A percentile compares a stretch with the other conserved stretches of the same genome.
These are phyloP conservation scores for Diplodus puntazzo DNA, from an alignment of 2,797 vertebrate genomes.

Conservation along the genomic window DNA sequence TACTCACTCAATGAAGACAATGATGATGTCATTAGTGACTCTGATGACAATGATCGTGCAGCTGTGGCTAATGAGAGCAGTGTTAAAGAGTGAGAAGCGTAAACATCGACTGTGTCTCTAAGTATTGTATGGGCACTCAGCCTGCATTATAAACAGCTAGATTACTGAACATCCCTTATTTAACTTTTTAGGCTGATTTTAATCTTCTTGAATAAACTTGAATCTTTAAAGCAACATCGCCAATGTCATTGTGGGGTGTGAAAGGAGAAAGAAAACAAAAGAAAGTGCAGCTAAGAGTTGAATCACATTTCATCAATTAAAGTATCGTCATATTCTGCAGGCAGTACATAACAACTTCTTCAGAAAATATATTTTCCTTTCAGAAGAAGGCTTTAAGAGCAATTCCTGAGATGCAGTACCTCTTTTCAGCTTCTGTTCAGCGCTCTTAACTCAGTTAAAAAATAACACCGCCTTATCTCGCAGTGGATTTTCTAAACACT, in stretches of 20 bases:
- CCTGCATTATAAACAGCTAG: neutral
- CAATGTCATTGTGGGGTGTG: neutral
- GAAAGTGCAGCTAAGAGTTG: neutral
- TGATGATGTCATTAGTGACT: conserved; percentile 32
- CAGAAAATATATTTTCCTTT: conserved; percentile 23
- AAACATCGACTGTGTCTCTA: conserved; percentile 6
- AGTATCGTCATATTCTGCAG: neutral
- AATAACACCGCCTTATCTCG: conserved; percentile 15
- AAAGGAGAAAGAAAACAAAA: conserved; percentile 6
- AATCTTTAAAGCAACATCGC: neutral
- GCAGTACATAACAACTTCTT: conserved; percentile 4
- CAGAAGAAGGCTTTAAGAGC: neutral
- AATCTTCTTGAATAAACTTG: neutral
- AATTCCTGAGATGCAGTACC: conserved; percentile 16
- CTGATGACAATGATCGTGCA: conserved; percentile 52
- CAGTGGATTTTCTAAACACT: conserved; percentile 12
- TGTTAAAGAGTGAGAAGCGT: conserved; percentile 20
- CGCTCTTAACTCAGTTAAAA: conserved; percentile 43
- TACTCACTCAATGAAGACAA: conserved; percentile 54
- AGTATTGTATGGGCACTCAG: neutral
- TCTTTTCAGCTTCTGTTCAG: conserved; percentile 31
- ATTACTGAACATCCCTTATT: neutral
- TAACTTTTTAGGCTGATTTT: neutral
- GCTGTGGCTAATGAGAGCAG: conserved; percentile 36
- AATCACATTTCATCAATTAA: conserved; percentile 5